Base-by-base conservation (phyloP, 2,797 vertebrate species). In the Danio albolineatus region DNA sequence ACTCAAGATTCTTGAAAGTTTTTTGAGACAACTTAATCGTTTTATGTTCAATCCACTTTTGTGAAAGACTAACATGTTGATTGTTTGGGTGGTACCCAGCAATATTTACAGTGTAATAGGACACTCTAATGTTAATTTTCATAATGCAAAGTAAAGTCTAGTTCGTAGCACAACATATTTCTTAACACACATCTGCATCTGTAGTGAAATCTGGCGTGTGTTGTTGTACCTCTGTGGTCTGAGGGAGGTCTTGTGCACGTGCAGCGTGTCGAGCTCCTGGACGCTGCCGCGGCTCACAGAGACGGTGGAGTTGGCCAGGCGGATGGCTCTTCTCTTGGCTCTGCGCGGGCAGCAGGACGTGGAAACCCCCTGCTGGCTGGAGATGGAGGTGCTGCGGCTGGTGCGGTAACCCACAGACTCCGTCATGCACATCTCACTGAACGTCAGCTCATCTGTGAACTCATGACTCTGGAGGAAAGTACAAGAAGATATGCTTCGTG, bases 311-410 rank as follows among this genome's bases (percentile, higher is more conserved):
- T 97, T 96, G 76, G 95, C 95, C 73, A 96, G 91, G 10, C 96
- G 91, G 85, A 96, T 96, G 89, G 95, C 95, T 82, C 94, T 93
- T 75, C 96, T 93, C 75, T 95, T 89, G 83, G 91, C 89, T 6
- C 94, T 91, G 28, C 95, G 93, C 2, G 95, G 95, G 85, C 96
- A 97, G 89, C 96, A 96, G 46, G 95, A 94, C 36, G 94, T 94
- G 9, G 94, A 88, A 54, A 91, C 87, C 49, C 91, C 95, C 91
- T 94, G 90, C 76, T 96, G 96, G 89, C 95, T 96, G 86, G 96
- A 97, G 72, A 96, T 86, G 2, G 96, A 96, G 1, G 96, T 97
- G 91, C 96, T 97, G 71, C 95, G 94, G 84, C 96, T 97, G 83
- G 94, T 96, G 59, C 93, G 91, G 86, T 91, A 96, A 79, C 95